Evolutionary conservation across 2,113 vertebrate genomes (phyloP), one percentile per base, ranked within the genome.

Genomic region (Oceanites oceanicus): DNA sequence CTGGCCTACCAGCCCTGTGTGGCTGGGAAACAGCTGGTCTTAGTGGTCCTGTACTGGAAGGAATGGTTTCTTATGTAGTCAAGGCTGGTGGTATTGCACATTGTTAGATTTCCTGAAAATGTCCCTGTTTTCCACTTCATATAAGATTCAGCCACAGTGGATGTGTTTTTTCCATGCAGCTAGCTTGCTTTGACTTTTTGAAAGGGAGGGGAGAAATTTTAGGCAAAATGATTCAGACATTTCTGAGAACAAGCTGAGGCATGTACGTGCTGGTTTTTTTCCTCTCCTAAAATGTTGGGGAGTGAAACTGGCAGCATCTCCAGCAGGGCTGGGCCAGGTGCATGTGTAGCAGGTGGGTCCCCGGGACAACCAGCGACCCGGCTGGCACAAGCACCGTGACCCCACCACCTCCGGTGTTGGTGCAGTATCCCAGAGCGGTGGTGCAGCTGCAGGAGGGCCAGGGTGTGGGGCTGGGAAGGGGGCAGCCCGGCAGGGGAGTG

Each of bases 401-500:
- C 15, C 12, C 73, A n/a, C 16, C 45, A n/a, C 30, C 55, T 44
- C 34, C 1, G 2, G 25, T 42, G 38, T 65, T 0, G 0, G 15
- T 16, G 20, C n/a, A 74, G 40, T 58, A 11, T 30, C 62, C 65
- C 63, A n/a, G 53, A 18, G 38, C 7, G 50, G 18, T 8, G 63
- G 3, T 75, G 56, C 15, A 76, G 49, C 40, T 83, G 67, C 15
- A 15, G 66, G 34, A 88, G n/a, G 15, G 30, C 2, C 42, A 25
- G 27, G 13, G 1, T 34, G 44, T 29, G 26, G n/a, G 66, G 15
- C 42, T 47, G 73, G 47, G 58, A 36, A 55, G 32, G 9, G 36
- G 7, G 12, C 26, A 52, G 16, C 12, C 29, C 1, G 2, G 27
- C 0, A 11, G 7, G 3, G 11, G 19, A 13, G 19, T 0, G 0